Evolutionary conservation across 2,113 vertebrate genomes (phyloP).

Genomic region (Mastomys natalensis): DNA sequence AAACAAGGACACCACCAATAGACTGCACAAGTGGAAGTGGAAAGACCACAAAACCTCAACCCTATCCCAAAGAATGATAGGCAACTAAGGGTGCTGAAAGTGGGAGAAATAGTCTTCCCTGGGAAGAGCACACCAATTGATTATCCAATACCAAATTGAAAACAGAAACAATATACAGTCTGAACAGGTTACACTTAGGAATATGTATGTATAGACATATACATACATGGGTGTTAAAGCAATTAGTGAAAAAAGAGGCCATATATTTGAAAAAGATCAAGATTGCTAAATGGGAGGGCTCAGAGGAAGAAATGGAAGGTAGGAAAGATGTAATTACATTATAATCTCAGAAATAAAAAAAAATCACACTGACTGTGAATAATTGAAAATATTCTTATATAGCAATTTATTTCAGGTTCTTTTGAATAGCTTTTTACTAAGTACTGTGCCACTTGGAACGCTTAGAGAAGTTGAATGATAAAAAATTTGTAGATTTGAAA

Average conservation of each 20-base stretch:
- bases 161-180: background rate
- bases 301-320: background rate
- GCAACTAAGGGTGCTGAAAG: background rate
- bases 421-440: background rate
- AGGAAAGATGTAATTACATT: background rate
- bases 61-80: background rate
- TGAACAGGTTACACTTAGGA: background rate
- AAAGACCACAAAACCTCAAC: background rate
- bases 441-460: background rate
- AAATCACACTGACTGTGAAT: background rate
- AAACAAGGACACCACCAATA: background rate
- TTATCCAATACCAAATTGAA: background rate
- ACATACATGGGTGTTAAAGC: background rate
- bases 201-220: background rate
- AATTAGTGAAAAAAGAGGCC: background rate
- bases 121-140: background rate
- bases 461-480: background rate
- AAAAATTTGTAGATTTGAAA: background rate
- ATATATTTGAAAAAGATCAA: background rate
- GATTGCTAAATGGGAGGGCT: background rate
- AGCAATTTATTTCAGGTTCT: background rate
- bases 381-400: slow-evolving; percentile 10
- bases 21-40: background rate
- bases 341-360: background rate
- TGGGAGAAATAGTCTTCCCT: background rate